Evolutionary conservation across 2,888 invertebrate species (phyloP).

Genomic region (Leistus spinibarbis): DNA sequence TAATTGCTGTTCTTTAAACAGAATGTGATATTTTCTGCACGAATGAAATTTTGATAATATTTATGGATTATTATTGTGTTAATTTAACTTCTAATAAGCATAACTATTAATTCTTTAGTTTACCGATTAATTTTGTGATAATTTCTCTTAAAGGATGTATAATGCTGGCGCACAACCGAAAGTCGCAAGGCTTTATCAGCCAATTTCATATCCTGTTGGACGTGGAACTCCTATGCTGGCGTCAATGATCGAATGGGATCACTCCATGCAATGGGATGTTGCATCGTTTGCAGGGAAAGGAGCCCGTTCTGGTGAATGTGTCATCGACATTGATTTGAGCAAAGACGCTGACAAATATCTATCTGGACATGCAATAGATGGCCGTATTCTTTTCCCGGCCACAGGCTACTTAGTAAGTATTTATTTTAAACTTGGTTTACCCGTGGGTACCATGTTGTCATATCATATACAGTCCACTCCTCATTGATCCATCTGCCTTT

Average conservation of each 20-base stretch:
- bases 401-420: slow-evolving; percentile 84
- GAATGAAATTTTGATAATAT: no score
- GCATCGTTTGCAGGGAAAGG: slow-evolving; percentile 72
- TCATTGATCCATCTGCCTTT: no score
- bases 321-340: slow-evolving; percentile 78
- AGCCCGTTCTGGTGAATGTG: slow-evolving; percentile 73
- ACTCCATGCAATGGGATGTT: slow-evolving; percentile 85
- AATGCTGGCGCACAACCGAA: slow-evolving; percentile 81
- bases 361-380: slow-evolving; percentile 90
- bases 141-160: slow-evolving; percentile 64
- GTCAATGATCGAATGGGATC: slow-evolving; percentile 91
- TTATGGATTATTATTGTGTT: no score
- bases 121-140: slow-evolving; percentile 2
- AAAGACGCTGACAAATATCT: slow-evolving; percentile 77
- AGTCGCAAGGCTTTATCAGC: slow-evolving; percentile 74
- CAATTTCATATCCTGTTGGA: slow-evolving; percentile 83
- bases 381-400: slow-evolving; percentile 91
- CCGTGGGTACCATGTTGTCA: no score
- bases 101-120: slow-evolving; percentile 10
- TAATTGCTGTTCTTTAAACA: no score
- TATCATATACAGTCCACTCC: no score
- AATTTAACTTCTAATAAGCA: no score
- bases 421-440: slow-evolving; percentile 27
- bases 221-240: slow-evolving; percentile 90
- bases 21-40: no score